These are phyloP conservation scores for mouse (Mus musculus) DNA, from an alignment of 2,113 vertebrate genomes.

Conservation along the genomic window GRCm39 chr1:153710501-153711000, in stretches of 20 bases:
- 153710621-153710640: neutral
- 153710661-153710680: neutral
- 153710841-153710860: neutral
- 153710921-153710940: neutral
- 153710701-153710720: too few relatives aligned
- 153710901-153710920: neutral
- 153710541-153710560: neutral
- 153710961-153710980: neutral
- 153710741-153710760: too few relatives aligned
- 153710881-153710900: neutral
- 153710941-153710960: neutral
- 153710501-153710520: neutral
- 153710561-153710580: neutral
- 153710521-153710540: neutral
- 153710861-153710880: neutral
- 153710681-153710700: too few relatives aligned
- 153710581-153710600: neutral
- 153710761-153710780: too few relatives aligned
- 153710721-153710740: too few relatives aligned
- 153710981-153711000: neutral
- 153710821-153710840: neutral
- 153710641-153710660: neutral
- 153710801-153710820: neutral
- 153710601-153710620: neutral
- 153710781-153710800: neutral